Evolutionary conservation across 2,113 vertebrate genomes (phyloP).

Genomic region (Caranx ignobilis): DNA sequence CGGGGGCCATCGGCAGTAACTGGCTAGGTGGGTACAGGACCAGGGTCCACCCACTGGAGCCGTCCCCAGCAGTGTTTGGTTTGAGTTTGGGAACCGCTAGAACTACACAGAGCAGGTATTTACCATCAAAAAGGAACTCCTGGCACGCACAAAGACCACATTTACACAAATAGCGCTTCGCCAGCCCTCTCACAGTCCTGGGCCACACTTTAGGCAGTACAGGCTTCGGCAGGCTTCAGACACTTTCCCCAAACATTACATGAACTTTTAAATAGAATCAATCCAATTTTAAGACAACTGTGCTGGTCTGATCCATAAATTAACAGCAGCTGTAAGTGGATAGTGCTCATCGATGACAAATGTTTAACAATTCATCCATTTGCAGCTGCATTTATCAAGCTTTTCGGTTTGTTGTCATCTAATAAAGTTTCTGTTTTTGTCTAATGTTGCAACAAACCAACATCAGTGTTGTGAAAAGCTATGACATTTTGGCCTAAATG

Average conservation of each 20-base stretch:
- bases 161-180: constrained; percentile 50
- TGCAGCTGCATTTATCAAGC: no score
- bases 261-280: neutral
- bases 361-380: no score
- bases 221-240: neutral
- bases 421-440: no score
- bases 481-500: no score
- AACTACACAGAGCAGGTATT: constrained; percentile 62
- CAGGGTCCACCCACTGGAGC: constrained; percentile 15
- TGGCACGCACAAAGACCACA: constrained; percentile 44
- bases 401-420: no score
- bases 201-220: neutral
- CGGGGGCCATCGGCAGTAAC: neutral
- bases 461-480: no score
- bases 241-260: neutral
- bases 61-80: constrained; percentile 48
- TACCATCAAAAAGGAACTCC: constrained; percentile 59
- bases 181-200: constrained; percentile 7
- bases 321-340: no score
- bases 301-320: no score
- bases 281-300: no score
- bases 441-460: no score
- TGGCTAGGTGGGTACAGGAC: neutral
- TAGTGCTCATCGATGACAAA: no score
- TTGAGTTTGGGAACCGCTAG: constrained; percentile 37